A percentile compares a stretch with the other conserved stretches of the same genome.
These are phyloP conservation scores for Alethe diademata DNA, from an alignment of 2,113 vertebrate species.

Conservation along the genomic window DNA sequence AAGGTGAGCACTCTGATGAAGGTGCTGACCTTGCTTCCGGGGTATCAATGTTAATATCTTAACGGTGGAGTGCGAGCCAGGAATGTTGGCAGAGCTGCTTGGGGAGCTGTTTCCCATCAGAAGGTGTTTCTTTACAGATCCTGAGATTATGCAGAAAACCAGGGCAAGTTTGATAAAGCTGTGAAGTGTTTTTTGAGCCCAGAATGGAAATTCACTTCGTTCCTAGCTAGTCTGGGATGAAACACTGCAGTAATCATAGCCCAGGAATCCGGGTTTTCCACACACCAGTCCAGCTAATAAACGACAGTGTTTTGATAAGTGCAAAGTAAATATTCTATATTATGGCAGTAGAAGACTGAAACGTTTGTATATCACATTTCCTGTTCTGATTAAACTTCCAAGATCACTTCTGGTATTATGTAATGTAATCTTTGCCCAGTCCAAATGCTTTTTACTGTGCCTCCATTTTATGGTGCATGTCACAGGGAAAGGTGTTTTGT, in stretches of 20 bases:
- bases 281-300: not conserved
- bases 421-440: not conserved
- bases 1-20: accelerated
- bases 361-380: not conserved
- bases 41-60: accelerated
- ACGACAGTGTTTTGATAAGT: not conserved
- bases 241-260: not conserved
- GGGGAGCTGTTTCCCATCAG: not conserved
- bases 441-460: not conserved
- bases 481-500: not conserved
- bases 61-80: accelerated
- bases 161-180: not conserved
- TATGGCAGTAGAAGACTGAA: not conserved
- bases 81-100: not conserved
- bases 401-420: not conserved
- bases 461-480: not conserved
- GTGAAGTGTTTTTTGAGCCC: not conserved
- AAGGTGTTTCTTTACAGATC: not conserved
- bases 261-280: not conserved
- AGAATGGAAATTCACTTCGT: accelerated
- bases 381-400: not conserved
- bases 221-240: not conserved
- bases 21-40: accelerated
- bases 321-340: not conserved
- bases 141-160: not conserved